These are phyloP conservation scores for Mustela lutreola DNA, from an alignment of 2,113 vertebrate genomes.

Conservation along the genomic window DNA sequence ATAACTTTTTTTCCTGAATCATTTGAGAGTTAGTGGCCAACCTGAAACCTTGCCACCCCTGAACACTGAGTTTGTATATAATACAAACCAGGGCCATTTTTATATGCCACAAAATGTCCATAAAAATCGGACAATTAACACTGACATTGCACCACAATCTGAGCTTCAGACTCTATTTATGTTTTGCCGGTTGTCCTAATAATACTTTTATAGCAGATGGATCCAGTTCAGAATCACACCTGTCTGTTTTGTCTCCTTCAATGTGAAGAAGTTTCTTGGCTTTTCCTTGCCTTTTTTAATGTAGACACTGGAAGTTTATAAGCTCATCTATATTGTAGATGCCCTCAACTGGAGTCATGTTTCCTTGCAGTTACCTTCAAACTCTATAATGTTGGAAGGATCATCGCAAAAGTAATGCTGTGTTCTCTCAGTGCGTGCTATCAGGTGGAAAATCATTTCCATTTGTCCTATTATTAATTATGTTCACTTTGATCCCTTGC, in stretches of 20 bases:
- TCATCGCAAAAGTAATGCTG: too few species aligned
- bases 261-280: background rate
- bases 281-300: background rate
- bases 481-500: background rate
- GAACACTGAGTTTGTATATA: background rate
- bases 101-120: background rate
- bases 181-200: background rate
- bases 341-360: background rate
- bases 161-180: background rate
- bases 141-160: too few species aligned
- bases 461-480: background rate
- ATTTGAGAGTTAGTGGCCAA: background rate
- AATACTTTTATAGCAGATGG: background rate
- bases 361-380: background rate
- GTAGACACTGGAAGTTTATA: background rate
- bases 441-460: background rate
- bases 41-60: background rate
- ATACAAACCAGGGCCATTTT: background rate
- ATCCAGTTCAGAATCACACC: background rate
- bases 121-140: background rate
- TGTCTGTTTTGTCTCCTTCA: background rate
- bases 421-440: background rate
- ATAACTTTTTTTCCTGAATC: background rate
- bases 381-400: background rate
- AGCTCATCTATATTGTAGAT: background rate